Conservation (phyloP, 2,888 invertebrate species). For the Omphaloscelis lunosa region DNA sequence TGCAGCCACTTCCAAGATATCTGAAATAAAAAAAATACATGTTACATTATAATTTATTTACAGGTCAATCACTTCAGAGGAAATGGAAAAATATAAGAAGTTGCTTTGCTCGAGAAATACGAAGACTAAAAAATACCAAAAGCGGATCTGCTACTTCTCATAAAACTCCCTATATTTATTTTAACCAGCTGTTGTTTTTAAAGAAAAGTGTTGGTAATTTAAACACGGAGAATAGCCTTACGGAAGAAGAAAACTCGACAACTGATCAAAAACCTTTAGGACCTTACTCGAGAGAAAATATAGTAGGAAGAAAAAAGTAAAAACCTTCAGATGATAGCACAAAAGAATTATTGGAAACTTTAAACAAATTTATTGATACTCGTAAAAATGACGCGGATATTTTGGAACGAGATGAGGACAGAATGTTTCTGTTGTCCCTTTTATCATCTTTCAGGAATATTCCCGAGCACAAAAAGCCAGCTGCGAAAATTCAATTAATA, state of each 20-base stretch:
- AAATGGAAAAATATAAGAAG: conserved; percentile 49
- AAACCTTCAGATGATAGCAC: conserved; percentile 49
- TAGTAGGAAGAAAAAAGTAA: conserved; percentile 52
- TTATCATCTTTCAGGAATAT: conserved; percentile 43
- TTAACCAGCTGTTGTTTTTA: conserved; percentile 53
- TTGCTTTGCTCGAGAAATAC: conserved; percentile 56
- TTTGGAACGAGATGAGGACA: conserved; percentile 45
- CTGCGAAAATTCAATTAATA: conserved; percentile 42
- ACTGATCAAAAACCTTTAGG: conserved; percentile 60
- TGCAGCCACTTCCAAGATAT: conserved; percentile 52
- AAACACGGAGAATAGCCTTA: conserved; percentile 55
- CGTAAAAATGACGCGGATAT: conserved; percentile 47
- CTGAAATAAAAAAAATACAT: conserved; percentile 51
- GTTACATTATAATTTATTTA: too few species aligned
- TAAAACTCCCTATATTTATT: conserved; percentile 51
- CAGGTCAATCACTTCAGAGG: not conserved
- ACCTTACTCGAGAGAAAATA: conserved; percentile 51
- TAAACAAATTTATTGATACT: conserved; percentile 52
- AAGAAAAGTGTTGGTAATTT: conserved; percentile 55
- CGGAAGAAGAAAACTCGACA: conserved; percentile 52
- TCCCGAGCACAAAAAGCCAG: conserved; percentile 51
- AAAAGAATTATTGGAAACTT: conserved; percentile 37
- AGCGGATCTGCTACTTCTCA: conserved; percentile 54
- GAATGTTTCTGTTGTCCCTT: conserved; percentile 45
- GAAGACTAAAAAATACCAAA: conserved; percentile 55